Conservation (phyloP, 1,140 invertebrate species). For the Planococcus citri region DNA sequence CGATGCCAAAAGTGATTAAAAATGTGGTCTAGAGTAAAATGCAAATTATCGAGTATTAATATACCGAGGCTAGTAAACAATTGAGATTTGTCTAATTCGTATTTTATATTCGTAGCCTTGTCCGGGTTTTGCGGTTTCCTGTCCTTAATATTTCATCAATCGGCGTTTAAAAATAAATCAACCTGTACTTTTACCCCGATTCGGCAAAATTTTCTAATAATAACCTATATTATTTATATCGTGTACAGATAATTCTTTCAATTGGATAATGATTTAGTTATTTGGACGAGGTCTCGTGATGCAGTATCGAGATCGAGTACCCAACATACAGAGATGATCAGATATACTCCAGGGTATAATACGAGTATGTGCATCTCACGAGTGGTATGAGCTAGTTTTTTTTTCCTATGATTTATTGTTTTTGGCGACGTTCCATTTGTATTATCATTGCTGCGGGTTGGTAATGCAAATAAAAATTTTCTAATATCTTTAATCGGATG, state of each 20-base stretch:
- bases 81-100: neutral
- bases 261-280: neutral
- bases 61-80: neutral
- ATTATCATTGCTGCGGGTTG: too few species aligned
- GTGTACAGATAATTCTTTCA: neutral
- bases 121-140: neutral
- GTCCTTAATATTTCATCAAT: neutral
- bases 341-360: too few species aligned
- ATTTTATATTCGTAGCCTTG: neutral
- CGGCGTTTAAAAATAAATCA: neutral
- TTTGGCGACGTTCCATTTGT: too few species aligned
- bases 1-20: neutral
- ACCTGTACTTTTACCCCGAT: neutral
- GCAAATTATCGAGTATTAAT: neutral
- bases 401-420: too few species aligned
- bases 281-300: neutral
- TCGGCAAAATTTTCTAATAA: neutral
- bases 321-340: too few species aligned
- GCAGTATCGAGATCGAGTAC: neutral
- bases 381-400: too few species aligned
- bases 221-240: neutral
- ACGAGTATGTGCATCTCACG: too few species aligned
- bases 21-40: neutral
- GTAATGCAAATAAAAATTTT: too few species aligned
- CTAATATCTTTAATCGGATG: too few species aligned